These are phyloP conservation scores for Drosophila willistoni DNA, from an alignment of 1,140 invertebrate genomes.

Conservation along the genomic window DNA sequence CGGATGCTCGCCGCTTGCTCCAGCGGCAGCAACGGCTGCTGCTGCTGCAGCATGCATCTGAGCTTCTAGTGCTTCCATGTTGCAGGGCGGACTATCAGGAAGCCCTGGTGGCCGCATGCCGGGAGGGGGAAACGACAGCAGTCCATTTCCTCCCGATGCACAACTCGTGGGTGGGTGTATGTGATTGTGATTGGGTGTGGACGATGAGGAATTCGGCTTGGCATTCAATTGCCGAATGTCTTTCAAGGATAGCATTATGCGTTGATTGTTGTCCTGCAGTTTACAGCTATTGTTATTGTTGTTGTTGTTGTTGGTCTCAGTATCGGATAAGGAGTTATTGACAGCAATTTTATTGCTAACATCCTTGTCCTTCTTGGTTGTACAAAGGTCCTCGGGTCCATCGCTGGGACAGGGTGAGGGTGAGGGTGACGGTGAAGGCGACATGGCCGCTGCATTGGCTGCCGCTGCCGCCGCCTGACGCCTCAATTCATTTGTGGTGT, in stretches of 20 bases:
- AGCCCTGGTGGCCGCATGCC: slow-evolving; percentile 63
- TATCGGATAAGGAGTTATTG: slow-evolving; percentile 40
- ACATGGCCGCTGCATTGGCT: slow-evolving; percentile 68
- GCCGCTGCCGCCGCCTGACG: slow-evolving; percentile 67
- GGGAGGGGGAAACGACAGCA: slow-evolving; percentile 61
- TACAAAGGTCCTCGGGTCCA: slow-evolving; percentile 84
- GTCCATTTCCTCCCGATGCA: slow-evolving; percentile 43
- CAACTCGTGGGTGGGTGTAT: slow-evolving; percentile 60
- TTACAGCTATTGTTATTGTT: slow-evolving; percentile 76
- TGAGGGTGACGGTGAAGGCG: slow-evolving; percentile 46
- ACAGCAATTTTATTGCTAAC: slow-evolving; percentile 21
- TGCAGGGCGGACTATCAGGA: slow-evolving; percentile 69
- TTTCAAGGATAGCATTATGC: slow-evolving; percentile 80
- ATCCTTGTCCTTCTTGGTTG: slow-evolving; percentile 82
- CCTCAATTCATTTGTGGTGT: slow-evolving; percentile 74
- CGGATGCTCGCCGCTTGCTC: slow-evolving; percentile 66
- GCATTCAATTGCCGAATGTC: slow-evolving; percentile 81
- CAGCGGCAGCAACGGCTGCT: slow-evolving; percentile 69
- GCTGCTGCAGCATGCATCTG: slow-evolving; percentile 80
- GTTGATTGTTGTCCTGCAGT: slow-evolving; percentile 82
- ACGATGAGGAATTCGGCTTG: slow-evolving; percentile 58
- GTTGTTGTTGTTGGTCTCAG: slow-evolving; percentile 57
- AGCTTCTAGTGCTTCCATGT: slow-evolving; percentile 77
- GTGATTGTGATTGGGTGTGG: slow-evolving; percentile 51
- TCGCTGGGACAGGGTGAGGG: slow-evolving; percentile 64